phyloP scores from a whole-genome alignment of 2,113 vertebrate species.

The Neoarius graeffei region DNA sequence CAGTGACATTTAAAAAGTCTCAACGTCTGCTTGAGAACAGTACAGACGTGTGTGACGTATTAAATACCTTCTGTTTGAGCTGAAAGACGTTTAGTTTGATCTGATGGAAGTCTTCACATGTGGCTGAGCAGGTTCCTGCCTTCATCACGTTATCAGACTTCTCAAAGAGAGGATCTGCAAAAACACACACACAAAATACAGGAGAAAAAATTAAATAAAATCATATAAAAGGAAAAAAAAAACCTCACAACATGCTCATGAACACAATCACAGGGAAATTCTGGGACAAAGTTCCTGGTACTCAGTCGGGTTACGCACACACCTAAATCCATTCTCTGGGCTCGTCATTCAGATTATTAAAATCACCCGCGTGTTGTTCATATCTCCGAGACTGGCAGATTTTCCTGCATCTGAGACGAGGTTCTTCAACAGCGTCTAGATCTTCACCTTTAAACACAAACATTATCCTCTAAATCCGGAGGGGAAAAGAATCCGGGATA shows the following conservation, averaged over 20 bases:
- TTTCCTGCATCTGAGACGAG: background rate
- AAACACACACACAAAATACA: conserved; percentile 12
- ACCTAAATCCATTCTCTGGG: background rate
- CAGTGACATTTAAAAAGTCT: background rate
- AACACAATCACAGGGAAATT: background rate
- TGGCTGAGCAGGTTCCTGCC: conserved; percentile 82
- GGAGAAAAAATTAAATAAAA: background rate
- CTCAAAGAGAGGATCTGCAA: conserved; percentile 77
- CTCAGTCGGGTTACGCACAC: background rate
- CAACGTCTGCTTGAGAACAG: background rate
- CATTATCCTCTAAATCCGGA: background rate
- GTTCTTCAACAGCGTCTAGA: too few relatives aligned
- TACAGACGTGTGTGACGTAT: background rate
- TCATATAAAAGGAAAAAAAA: background rate
- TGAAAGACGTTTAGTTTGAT: conserved; percentile 91
- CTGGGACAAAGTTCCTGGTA: background rate
- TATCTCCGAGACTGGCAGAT: background rate
- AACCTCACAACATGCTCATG: background rate
- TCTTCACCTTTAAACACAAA: background rate
- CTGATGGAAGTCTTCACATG: conserved; percentile 92
- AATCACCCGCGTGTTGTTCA: background rate
- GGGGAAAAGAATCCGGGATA: background rate
- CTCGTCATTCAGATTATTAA: background rate
- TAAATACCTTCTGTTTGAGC: conserved; percentile 90
- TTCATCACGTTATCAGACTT: conserved; percentile 84